These are phyloP conservation scores for Ariolimax columbianus DNA, from an alignment of 2,888 invertebrate species.

Conservation along the genomic window DNA sequence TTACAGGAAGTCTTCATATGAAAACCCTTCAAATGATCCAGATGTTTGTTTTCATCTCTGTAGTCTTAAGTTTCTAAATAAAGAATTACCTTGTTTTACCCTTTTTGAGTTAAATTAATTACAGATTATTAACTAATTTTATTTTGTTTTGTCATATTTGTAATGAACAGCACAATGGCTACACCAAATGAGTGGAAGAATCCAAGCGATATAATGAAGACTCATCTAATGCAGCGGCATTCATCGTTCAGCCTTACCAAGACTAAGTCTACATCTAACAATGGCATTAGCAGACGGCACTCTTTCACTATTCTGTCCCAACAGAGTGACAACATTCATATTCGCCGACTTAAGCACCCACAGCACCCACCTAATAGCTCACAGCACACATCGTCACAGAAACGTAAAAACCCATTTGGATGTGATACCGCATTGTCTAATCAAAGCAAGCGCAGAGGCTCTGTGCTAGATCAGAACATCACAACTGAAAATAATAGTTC, in stretches of 20 bases:
- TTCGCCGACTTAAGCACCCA: neutral
- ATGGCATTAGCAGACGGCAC: constrained; percentile 11
- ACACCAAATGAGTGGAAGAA: constrained; percentile 79
- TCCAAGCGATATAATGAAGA: constrained; percentile 84
- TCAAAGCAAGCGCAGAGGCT: constrained; percentile 23
- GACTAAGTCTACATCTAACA: constrained; percentile 8
- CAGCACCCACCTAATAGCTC: neutral
- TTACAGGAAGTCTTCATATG: too few relatives aligned
- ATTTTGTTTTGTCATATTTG: neutral
- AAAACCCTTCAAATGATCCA: too few relatives aligned
- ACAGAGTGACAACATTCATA: neutral
- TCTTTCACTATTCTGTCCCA: neutral
- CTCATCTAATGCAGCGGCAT: constrained; percentile 84
- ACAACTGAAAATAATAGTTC: neutral
- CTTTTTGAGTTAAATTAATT: too few relatives aligned
- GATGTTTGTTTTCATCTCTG: too few relatives aligned
- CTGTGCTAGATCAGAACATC: neutral
- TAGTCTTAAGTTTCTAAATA: too few relatives aligned
- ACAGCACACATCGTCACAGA: neutral
- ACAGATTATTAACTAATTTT: too few relatives aligned
- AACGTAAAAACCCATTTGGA: constrained; percentile 45
- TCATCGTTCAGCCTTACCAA: constrained; percentile 69
- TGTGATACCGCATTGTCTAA: constrained; percentile 2
- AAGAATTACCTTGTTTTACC: too few relatives aligned
- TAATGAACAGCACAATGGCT: constrained; percentile 9